Base-by-base conservation (phyloP, 2,113 vertebrate genomes). In the Sprattus sprattus region DNA sequence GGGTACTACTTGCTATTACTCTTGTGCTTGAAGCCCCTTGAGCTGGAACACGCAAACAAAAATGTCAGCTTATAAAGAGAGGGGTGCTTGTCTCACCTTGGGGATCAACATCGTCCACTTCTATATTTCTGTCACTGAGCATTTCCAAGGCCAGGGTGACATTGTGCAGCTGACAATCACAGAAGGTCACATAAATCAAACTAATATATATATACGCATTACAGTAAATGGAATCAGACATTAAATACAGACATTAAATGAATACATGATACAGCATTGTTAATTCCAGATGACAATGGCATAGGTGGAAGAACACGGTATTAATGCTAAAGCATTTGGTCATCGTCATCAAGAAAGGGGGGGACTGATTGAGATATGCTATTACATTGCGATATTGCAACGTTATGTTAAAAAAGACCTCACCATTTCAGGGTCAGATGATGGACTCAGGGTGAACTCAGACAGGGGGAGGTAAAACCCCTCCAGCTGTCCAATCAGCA, bases 401-500 rank as follows among this genome's bases (percentile, higher is more conserved):
- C 39, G 39, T 39, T 39, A 39, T 39, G 39, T 39, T 39, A 39
- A 39, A 39, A 25, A 81, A 54, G 80, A 87, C 87, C 92, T 88
- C 87, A 99, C 98, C 97, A 95, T 99, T 90, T 99, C 96, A 0
- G 86, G 85, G 0, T 91, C 89, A 87, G 88, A 94, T 87, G 86
- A 88, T 1, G 98, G 98, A 6, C 91, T 97, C 89, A 99, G 93
- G 90, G 93, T 94, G 92, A 98, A 99, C 45, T 96, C 91, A 86
- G 88, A 93, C 16, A 99, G 90, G 22, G 97, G 96, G 89, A 99
- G 87, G 90, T 97, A 99, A 92, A 95, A 99, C 25, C 96, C 97
- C 54, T 96, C 95, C 80, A 99, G 92, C 82, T 99, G 97, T 91
- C 97, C 98, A 9, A 97, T 97, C 89, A 99, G 91, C 92, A 99